phyloP scores from a whole-genome alignment of 2,113 vertebrate species.

The Myiopsitta monachus region DNA sequence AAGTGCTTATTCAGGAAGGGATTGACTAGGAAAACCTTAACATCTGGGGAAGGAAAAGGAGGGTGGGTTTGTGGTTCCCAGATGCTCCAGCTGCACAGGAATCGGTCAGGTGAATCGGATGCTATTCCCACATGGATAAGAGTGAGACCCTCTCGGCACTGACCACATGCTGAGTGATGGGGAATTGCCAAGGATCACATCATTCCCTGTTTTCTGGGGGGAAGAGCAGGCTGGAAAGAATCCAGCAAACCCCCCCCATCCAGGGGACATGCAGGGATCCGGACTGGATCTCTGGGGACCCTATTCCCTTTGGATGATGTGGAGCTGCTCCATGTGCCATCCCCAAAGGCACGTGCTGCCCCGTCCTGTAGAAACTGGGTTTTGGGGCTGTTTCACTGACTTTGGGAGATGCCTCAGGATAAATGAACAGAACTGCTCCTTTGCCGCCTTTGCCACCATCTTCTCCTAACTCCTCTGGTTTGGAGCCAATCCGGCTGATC shows the following conservation, averaged over 20 bases:
- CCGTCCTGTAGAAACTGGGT: not conserved
- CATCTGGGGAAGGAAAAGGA: not conserved
- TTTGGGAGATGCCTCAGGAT: not conserved
- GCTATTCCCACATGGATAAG: accelerated
- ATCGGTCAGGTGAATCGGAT: accelerated
- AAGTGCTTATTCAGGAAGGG: not conserved
- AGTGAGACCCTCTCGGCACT: accelerated
- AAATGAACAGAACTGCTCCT: not conserved
- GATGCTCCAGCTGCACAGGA: not conserved
- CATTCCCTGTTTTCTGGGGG: not conserved
- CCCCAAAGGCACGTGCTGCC: not conserved
- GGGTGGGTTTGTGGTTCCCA: not conserved
- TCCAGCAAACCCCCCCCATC: not conserved
- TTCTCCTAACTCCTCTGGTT: not conserved
- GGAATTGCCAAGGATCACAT: not conserved
- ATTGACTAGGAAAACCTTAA: not conserved
- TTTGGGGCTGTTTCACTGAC: not conserved
- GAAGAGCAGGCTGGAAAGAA: not conserved
- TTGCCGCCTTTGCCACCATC: not conserved
- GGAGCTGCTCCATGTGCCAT: accelerated
- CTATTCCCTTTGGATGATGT: accelerated
- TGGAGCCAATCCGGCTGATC: not conserved
- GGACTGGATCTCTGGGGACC: not conserved
- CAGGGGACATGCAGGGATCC: not conserved
- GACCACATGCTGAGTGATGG: accelerated